Base-by-base conservation (phyloP, 92 coral and sea anemone species). In the Parazoanthus atlanticus region DNA sequence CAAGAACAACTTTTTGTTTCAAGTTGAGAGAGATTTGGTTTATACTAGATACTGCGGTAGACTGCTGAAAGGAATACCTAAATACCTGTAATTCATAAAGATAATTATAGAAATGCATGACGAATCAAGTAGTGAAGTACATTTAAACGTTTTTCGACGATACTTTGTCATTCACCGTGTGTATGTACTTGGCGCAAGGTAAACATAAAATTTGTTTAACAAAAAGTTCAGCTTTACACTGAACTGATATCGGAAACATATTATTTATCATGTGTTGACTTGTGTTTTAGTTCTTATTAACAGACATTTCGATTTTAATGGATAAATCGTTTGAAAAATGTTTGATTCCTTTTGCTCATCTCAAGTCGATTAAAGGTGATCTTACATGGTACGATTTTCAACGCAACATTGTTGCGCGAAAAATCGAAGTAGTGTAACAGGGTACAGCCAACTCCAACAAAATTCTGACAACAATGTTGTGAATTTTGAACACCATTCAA, bases 41-140 rank as follows among this genome's bases (percentile, higher is more conserved):
- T 66, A 66, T 25, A 66, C 73, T 31, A 66, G 73, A 5, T 31
- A 66, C 73, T 66, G 73, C 23, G 73, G 23, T 66, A 66, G 26
- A 66, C 73, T 66, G 73, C 73, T 10, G 73, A 66, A 66, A 1
- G 31, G 31, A 66, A 66, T 66, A 66, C 73, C 73, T 31, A 66
- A 66, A 66, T 66, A 66, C 73, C 73, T 66, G 73, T 66, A 66
- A 66, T 66, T 66, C 73, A 66, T 66, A 66, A 25, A 31, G 73
- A n/a, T n/a, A n/a, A n/a, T n/a, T n/a, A 66, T 66, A 31, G 73
- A 31, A 66, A 66, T 23, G 3, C 73, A 66, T 1, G 31, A 66
- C 73, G 31, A 31, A 66, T 25, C 73, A 66, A 66, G 73, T 66
- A 31, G 73, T 66, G 73, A 66, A 66, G 73, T 66, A 66, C 73